phyloP scores from a whole-genome alignment of 92 coral and sea anemone species.

The Zoanthus sansibaricus region DNA sequence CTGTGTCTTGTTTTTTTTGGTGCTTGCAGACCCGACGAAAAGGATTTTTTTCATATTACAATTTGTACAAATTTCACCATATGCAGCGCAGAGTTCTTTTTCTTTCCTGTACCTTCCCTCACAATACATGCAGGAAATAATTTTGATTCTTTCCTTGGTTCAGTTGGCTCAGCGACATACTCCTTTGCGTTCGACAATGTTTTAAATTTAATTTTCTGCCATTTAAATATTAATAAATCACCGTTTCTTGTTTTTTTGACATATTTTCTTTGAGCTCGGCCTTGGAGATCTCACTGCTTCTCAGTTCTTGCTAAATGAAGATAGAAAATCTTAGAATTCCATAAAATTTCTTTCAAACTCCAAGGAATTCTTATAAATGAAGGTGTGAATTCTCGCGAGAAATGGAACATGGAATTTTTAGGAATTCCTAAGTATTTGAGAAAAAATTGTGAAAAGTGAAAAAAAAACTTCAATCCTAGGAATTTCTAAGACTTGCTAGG shows the following conservation, averaged over 20 bases:
- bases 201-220: neutral
- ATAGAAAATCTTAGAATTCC: too few species aligned
- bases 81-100: constrained; percentile 10
- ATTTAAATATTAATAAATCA: neutral
- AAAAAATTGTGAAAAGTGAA: too few species aligned
- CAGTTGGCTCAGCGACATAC: neutral
- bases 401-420: too few species aligned
- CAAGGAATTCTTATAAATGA: too few species aligned
- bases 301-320: neutral
- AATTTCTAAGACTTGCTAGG: too few species aligned
- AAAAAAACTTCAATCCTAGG: too few species aligned
- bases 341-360: too few species aligned
- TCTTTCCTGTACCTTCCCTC: constrained; percentile 11
- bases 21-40: constrained; percentile 5
- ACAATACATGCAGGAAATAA: neutral
- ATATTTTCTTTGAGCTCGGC: neutral
- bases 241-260: neutral
- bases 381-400: too few species aligned
- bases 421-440: too few species aligned
- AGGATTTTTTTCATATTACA: neutral
- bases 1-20: neutral
- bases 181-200: neutral
- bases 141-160: constrained; percentile 18
- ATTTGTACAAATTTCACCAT: constrained; percentile 22
- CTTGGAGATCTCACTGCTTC: constrained; percentile 20